Base-by-base conservation (phyloP, 2,797 vertebrate genomes). In the Pangasius sanitwongsei region DNA sequence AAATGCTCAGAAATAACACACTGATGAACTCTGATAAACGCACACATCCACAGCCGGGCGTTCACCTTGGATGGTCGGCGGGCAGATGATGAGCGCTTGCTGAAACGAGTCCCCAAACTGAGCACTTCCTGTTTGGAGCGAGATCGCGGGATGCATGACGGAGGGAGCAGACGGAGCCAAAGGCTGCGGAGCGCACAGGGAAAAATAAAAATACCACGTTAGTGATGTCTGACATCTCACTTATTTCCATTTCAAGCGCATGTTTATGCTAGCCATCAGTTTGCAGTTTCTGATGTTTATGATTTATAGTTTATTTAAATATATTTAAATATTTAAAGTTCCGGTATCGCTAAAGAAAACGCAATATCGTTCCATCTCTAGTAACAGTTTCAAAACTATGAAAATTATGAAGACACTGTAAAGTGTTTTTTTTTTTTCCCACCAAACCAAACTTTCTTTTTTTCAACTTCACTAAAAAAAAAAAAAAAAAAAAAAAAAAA, bases 21-120 rank as follows among this genome's bases (percentile, higher is more conserved):
- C 70, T 37, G 20, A 41, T 23, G 34, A 69, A 70, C 7, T 44
- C 6, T 18, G 12, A 5, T 34, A n/a, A 20, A 59, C 15, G 4
- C 44, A 44, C 44, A 16, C 18, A 6, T 28, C 53, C 13, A 4
- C 53, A 16, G 53, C 12, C 53, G 12, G 53, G 53, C 3, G 53
- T 69, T 50, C 97, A 99, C 99, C 98, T 98, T 98, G 98, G 93
- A 99, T 94, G 91, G 97, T 90, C 72, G 98, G 97, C 86, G 98
- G 99, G 92, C 98, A 99, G 85, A 99, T 96, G 94, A 99, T 99
- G 92, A 99, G 93, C 0, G 98, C 96, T 94, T 98, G 99, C 85
- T 98, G 98, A 95, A 99, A 99, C 93, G 98, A 97, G 91, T 99
- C 98, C 85, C 97, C 98, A 95, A 98, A 99, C 92, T 97, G 99